These are phyloP conservation scores for Pseudococcus longispinus DNA, from an alignment of 2,888 invertebrate species.

Conservation along the genomic window DNA sequence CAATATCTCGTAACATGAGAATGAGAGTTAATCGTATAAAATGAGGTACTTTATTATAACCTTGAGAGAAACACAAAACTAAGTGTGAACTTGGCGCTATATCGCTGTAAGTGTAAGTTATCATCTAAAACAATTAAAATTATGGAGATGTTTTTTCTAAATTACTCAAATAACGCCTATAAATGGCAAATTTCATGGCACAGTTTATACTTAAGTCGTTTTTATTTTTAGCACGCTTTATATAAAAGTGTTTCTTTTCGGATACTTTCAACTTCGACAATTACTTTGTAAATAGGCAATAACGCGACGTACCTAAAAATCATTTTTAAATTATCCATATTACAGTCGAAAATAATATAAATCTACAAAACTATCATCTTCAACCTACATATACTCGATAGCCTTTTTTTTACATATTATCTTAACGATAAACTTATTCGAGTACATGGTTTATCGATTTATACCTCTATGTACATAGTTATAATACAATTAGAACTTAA, in stretches of 20 bases:
- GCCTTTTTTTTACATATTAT: neutral
- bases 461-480: neutral
- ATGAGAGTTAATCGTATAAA: neutral
- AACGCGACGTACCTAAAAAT: neutral
- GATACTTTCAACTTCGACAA: neutral
- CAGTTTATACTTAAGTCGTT: neutral
- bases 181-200: constrained; percentile 28
- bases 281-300: neutral
- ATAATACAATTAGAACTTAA: neutral
- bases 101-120: neutral
- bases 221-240: neutral
- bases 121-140: neutral
- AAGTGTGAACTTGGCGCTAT: neutral
- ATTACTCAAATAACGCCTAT: neutral
- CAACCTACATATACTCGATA: neutral
- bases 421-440: too few relatives aligned
- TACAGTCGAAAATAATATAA: neutral
- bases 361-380: neutral
- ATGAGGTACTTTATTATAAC: neutral
- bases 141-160: neutral
- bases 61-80: neutral
- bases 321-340: neutral
- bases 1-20: neutral
- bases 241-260: neutral
- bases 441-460: neutral